Base-by-base conservation (phyloP, 2,797 vertebrate genomes). In the Mus spretus region DNA sequence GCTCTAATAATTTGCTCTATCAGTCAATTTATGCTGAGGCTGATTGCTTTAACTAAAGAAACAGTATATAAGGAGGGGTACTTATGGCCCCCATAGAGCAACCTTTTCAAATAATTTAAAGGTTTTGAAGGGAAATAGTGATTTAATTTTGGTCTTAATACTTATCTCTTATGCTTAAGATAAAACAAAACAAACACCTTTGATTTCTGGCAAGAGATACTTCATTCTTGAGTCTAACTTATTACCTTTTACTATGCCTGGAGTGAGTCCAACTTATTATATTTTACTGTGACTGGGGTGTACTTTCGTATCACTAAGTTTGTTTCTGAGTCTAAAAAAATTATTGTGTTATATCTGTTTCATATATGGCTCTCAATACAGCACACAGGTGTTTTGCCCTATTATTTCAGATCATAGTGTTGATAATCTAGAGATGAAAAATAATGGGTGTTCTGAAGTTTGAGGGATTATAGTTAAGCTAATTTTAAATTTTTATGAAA, bases 11-110 rank as follows among this genome's bases (percentile, higher is more conserved):
- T 82, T 91, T 72, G 55, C 19, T 82, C 10, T 40, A 77, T 53
- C 50, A 75, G 57, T 3, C 61, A 63, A 40, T 55, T 95, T 79
- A 79, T 57, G 86, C 3, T 88, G 44, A 94, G 22, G 8, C 53
- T 75, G 61, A 94, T 90, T 90, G 47, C 19, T 90, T 96, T 81
- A 78, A 77, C n/a, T 26, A 89, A 89, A 59, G 26, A 89, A 91
- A 82, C 1, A 92, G 74, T 61, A 1, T 77, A 2, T 44, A 86
- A 12, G 61, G 59, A 44, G 44, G 82, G 9, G 94, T 92, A 80
- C 28, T 80, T 72, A 8, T 50, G 37, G 79, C 14, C 37, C 24
- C 12, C 9, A 37, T 6, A 93, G 13, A 88, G 15, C 20, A 96
- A 63, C 1, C 9, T 91, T 91, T 90, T 93, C 26, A 88, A 87